A percentile compares a stretch with the other conserved stretches of the same genome.
Evolutionary conservation across 1,140 invertebrate species (phyloP).

Genomic region (Hycleus cichorii): DNA sequence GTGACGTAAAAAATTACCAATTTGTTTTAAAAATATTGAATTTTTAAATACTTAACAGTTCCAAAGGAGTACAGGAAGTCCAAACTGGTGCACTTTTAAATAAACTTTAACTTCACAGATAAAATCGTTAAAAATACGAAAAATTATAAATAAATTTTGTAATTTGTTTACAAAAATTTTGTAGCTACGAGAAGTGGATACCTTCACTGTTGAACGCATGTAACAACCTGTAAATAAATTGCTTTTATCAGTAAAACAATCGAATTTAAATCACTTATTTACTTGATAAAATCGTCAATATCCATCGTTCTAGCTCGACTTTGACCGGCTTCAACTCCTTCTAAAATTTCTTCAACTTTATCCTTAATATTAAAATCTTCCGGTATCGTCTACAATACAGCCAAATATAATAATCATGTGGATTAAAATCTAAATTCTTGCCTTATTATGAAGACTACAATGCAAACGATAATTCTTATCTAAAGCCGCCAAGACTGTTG

Average conservation of each 20-base stretch:
- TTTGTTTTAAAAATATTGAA: no score
- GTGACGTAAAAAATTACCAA: no score
- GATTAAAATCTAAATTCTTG: conserved; percentile 41
- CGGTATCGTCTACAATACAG: conserved; percentile 56
- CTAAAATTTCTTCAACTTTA: conserved; percentile 71
- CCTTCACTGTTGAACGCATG: conserved; percentile 82
- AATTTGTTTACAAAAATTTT: background rate
- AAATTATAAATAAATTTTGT: no score
- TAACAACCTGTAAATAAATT: conserved; percentile 55
- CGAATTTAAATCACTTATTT: conserved; percentile 31
- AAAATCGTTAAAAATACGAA: no score
- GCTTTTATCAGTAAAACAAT: conserved; percentile 11
- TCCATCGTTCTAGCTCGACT: conserved; percentile 91
- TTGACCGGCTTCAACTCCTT: conserved; percentile 56
- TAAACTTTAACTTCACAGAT: no score
- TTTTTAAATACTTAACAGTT: no score
- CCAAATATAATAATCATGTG: background rate
- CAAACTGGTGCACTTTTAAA: no score
- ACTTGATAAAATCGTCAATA: conserved; percentile 91
- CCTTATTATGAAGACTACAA: conserved; percentile 80
- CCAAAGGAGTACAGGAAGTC: no score
- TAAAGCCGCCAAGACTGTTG: conserved; percentile 70
- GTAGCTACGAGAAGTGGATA: conserved; percentile 69
- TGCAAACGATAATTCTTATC: conserved; percentile 90
- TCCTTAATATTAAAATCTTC: conserved; percentile 80